Evolutionary conservation across 2,797 vertebrate genomes (phyloP).

Genomic region (Gouania willdenowi): DNA sequence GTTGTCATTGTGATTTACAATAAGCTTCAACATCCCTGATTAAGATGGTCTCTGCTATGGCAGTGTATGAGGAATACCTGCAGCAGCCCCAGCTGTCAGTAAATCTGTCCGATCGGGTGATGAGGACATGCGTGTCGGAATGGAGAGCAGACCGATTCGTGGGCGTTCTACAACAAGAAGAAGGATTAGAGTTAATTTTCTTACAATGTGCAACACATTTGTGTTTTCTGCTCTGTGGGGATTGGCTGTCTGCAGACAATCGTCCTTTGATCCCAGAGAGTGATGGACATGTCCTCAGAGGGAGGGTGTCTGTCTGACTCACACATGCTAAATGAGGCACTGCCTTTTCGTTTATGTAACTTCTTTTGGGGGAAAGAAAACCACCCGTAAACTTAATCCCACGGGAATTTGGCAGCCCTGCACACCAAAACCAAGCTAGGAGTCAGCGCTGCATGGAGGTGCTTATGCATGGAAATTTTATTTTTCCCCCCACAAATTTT

Average conservation of each 20-base stretch:
- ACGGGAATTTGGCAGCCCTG: conserved; percentile 32
- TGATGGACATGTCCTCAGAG: conserved; percentile 38
- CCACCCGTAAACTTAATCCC: conserved; percentile 44
- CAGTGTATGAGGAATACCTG: conserved; percentile 63
- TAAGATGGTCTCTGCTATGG: conserved; percentile 54
- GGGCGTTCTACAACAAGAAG: conserved; percentile 44
- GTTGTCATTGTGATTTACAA: conserved; percentile 31
- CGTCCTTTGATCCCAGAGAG: conserved; percentile 45
- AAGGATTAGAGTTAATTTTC: conserved; percentile 35
- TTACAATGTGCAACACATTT: conserved; percentile 26
- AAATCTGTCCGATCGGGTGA: conserved; percentile 71
- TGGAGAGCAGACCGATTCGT: conserved; percentile 54
- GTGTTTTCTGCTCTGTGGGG: conserved; percentile 40
- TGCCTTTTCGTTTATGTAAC: conserved; percentile 36
- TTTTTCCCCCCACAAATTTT: no score
- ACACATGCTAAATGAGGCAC: conserved; percentile 48
- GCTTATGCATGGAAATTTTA: conserved; percentile 34
- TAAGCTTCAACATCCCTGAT: conserved; percentile 52
- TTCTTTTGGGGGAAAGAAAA: conserved; percentile 40
- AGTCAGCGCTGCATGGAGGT: conserved; percentile 41
- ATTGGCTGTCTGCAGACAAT: conserved; percentile 48
- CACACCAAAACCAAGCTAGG: conserved; percentile 29
- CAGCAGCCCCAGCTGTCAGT: conserved; percentile 67
- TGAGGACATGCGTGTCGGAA: conserved; percentile 60
- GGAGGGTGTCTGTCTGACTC: conserved; percentile 44